Evolutionary conservation across 2,888 invertebrate species (phyloP), one percentile per base, ranked within the genome.

Genomic region (Latheticus oryzae): DNA sequence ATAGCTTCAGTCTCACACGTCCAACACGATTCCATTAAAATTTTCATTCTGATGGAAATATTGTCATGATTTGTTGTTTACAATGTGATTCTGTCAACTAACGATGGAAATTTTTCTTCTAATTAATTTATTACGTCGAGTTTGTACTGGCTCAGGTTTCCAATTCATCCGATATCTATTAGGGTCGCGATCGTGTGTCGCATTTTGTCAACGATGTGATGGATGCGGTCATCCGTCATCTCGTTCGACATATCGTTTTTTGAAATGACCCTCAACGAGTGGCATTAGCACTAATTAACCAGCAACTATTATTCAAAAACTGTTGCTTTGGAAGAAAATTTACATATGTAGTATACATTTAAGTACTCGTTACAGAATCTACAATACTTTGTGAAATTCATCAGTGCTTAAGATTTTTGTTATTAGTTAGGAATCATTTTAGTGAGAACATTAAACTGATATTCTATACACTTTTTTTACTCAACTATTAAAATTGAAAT

Each of bases 161-260:
- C 58, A 58, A 54, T 58, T 50, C 54, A 35, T 45, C 24, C 48
- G 48, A 54, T 54, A 58, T 58, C 58, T 58, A 58, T 58, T 58
- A 58, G 54, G 53, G 53, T 48, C 53, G 58, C 53, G 58, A 58
- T 58, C 58, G 58, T 58, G 42, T 58, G 58, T 58, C 58, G 48
- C 48, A 58, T 58, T 58, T 58, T 58, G 58, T 58, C 58, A 42
- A 38, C 33, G 47, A 16, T 17, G 40, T 58, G 58, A 58, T 54
- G 58, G 58, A 66, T 73, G 68, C 65, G 69, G 60, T 68, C 63
- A 73, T 73, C 69, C 67, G 70, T 73, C 73, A 73, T 72, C 65
- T 62, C 45, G 62, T 69, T 68, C 68, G 71, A 73, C 69, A 65
- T 64, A 62, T 66, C 67, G 65, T 58, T 67, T 71, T 71, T 70